Evolutionary conservation across 2,888 invertebrate genomes (phyloP).

Genomic region (Drosophila greeni): DNA sequence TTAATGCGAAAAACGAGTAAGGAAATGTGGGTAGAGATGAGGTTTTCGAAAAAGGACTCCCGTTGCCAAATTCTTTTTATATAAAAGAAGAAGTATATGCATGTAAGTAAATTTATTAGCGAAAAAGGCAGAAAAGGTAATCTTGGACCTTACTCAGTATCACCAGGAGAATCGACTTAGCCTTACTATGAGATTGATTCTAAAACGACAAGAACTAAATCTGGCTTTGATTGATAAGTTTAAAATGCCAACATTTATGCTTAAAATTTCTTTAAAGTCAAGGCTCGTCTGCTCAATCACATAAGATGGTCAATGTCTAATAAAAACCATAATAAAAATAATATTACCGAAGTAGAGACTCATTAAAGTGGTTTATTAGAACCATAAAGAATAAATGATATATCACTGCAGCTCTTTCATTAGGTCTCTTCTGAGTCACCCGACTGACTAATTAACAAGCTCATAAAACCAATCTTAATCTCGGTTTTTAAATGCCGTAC

Average conservation of each 20-base stretch:
- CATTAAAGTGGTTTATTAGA: not conserved
- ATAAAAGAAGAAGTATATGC: not conserved
- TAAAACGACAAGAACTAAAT: too few species aligned
- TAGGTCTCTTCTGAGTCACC: slow-evolving; percentile 14
- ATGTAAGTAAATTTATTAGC: not conserved
- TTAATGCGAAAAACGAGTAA: slow-evolving; percentile 12
- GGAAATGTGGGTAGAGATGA: not conserved
- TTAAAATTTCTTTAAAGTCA: not conserved
- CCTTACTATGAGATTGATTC: too few species aligned
- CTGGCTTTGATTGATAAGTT: too few species aligned
- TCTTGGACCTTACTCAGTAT: not conserved
- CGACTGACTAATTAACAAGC: slow-evolving; percentile 27
- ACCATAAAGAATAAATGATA: slow-evolving; percentile 5
- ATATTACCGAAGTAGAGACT: not conserved
- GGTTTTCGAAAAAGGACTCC: not conserved
- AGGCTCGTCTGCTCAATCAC: not conserved
- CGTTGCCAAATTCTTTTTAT: not conserved
- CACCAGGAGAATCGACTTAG: not conserved
- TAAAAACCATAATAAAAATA: not conserved
- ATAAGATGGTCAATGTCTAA: not conserved
- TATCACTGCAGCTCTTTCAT: not conserved
- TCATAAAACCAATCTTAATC: slow-evolving; percentile 28
- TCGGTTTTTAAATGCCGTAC: slow-evolving; percentile 22
- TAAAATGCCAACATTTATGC: not conserved
- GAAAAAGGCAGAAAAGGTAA: not conserved